Evolutionary conservation across 2,797 vertebrate species (phyloP), one percentile per base, ranked within the genome.

Genomic region (Ataeniobius toweri): DNA sequence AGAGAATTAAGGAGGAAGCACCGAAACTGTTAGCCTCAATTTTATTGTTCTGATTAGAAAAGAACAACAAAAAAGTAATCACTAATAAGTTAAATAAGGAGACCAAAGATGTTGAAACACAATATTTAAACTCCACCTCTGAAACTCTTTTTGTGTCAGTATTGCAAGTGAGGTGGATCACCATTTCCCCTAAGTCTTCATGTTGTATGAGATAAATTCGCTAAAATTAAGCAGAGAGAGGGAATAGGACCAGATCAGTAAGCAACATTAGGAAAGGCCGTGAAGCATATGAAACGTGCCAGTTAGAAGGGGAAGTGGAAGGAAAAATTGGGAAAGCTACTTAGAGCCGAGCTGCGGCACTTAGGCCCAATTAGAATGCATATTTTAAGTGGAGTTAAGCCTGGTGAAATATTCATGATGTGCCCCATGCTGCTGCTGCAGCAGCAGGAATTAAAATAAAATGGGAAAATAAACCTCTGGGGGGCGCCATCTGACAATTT

Each of bases 351-450:
- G 88, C 86, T 68, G 83, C 53, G 81, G 86, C 92, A 92, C 91
- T 94, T 92, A 92, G 87, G 90, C 80, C 92, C 92, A 95, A 94
- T 95, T 94, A 93, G 91, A 89, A 92, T 89, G 91, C 92, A 94
- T 92, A 93, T 93, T 94, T 94, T 90, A 94, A 93, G 88, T 86
- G 82, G 87, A 95, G 88, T 94, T 93, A 92, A 93, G 90, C 82
- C 90, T 89, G 77, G 80, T 93, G 88, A 93, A 94, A 94, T 93
- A 94, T 94, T 94, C 84, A 94, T 92, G 88, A 90, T 83, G 83
- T 73, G 81, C 76, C 84, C 85, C 90, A 22, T 78, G 77, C 67
- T 76, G 79, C 80, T 85, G 85, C 84, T 73, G 88, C 81, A 44
- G 73, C 26, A 80, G 53, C 51, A 75, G 63, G 73, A 65, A 63